phyloP scores from a whole-genome alignment of 2,113 vertebrate species.

The Sakesphorus luctuosus region DNA sequence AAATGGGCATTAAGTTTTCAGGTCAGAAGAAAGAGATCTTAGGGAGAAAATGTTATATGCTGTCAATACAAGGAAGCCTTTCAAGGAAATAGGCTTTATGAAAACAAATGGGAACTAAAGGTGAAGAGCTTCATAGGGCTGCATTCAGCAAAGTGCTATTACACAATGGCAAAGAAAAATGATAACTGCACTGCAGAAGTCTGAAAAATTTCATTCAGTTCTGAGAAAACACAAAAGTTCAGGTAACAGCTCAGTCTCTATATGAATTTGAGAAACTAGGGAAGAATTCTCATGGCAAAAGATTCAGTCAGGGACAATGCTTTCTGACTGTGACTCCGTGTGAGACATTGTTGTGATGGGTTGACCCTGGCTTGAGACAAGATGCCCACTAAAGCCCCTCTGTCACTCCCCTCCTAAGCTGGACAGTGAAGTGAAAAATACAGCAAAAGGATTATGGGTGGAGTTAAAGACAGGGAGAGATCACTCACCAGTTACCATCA shows the following conservation, averaged over 20 bases:
- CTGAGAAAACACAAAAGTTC: not conserved
- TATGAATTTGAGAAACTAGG: not conserved
- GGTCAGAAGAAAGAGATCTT: conserved; percentile 21
- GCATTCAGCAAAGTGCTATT: not conserved
- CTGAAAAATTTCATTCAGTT: not conserved
- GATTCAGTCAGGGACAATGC: not conserved
- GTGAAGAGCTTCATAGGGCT: not conserved
- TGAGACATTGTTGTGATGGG: too few species aligned
- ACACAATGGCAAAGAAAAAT: not conserved
- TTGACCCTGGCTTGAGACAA: not conserved
- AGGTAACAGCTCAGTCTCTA: not conserved
- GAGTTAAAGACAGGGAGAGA: not conserved
- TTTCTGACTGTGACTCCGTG: not conserved
- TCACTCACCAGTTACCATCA: not conserved
- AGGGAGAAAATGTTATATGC: not conserved
- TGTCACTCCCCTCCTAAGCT: not conserved
- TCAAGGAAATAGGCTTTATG: conserved; percentile 9
- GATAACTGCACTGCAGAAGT: not conserved
- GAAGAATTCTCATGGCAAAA: not conserved
- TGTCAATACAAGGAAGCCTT: not conserved
- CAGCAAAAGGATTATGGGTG: accelerated
- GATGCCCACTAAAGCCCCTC: accelerated
- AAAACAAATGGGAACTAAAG: conserved; percentile 9
- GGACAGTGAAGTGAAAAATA: not conserved
- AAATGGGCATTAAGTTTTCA: conserved; percentile 1